phyloP scores from a whole-genome alignment of 2,113 vertebrate genomes.

The Cacatua alba region DNA sequence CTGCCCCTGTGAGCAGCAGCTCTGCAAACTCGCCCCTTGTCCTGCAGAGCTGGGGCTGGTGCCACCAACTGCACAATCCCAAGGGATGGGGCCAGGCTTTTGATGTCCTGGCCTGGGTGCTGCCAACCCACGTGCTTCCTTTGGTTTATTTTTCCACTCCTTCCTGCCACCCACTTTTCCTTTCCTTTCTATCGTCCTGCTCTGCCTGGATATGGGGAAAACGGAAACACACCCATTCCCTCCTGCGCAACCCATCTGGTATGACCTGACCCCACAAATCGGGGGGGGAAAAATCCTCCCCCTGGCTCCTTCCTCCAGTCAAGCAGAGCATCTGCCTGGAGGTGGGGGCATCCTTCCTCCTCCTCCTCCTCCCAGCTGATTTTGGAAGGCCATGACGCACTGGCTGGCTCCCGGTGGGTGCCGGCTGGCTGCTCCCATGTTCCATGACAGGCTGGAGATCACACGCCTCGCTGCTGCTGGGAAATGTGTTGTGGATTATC shows the following conservation, averaged over 20 bases:
- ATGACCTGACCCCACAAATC: background rate
- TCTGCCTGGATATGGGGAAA: background rate
- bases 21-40: background rate
- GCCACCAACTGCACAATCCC: background rate
- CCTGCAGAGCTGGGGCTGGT: background rate
- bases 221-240: background rate
- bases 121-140: background rate
- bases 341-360: background rate
- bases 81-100: background rate
- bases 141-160: background rate
- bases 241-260: background rate
- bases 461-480: background rate
- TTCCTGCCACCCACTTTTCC: background rate
- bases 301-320: background rate
- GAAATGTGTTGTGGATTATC: conserved; percentile 42
- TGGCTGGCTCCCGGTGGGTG: conserved; percentile 3
- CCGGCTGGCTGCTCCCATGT: background rate
- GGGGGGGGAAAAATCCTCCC: background rate
- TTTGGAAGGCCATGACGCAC: conserved; percentile 10
- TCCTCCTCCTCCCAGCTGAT: background rate
- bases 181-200: background rate
- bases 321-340: background rate
- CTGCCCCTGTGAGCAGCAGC: background rate
- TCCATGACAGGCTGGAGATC: conserved; percentile 2
- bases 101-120: background rate